Evolutionary conservation across 2,113 vertebrate genomes (phyloP), one percentile per base, ranked within the genome.

Genomic region (Stigmatopora nigra): DNA sequence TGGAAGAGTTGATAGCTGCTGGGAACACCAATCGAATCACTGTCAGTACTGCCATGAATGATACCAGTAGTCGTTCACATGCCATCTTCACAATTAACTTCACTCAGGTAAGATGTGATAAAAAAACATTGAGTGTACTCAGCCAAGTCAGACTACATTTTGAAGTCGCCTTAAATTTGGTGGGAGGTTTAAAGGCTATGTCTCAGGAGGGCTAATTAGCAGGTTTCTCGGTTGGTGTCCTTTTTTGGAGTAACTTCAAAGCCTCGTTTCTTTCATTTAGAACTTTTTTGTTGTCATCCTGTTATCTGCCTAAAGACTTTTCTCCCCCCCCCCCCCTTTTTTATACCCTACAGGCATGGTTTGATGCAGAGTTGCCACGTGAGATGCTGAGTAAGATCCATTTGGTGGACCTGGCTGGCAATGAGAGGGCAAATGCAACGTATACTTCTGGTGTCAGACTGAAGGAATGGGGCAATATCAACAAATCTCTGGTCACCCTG

Each of bases 301-400:
- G 17, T 20, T 15, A 6, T 61, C 45, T 36, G 19, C 41, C 10
- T 3, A 38, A 68, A 31, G 25, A 31, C 25, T 31, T 31, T 31
- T 31, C 25, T 31, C 9, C 9, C 38, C 38, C 38, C 6, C 38
- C 38, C 38, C 8, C 38, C 38, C 38, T 38, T 38, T 41, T 41
- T 45, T 38, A 60, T 7, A 47, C 52, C 49, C 70, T 69, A 0
- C 83, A 98, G 95, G 93, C 93, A 1, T 92, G 93, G 88, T 96
- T 96, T 81, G 94, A 98, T 72, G 89, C 89, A 0, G 93, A 93
- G 87, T 90, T 94, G 91, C 95, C 94, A 0, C 91, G 91, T 70
- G 95, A 98, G 85, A 97, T 90, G 0, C 86, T 93, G 78, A 98
- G 96, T 89, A 98, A 98, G 88, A 97, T 97, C 88, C 95, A 98